phyloP scores from a whole-genome alignment of 2,113 vertebrate genomes.

The Xenopus borealis region DNA sequence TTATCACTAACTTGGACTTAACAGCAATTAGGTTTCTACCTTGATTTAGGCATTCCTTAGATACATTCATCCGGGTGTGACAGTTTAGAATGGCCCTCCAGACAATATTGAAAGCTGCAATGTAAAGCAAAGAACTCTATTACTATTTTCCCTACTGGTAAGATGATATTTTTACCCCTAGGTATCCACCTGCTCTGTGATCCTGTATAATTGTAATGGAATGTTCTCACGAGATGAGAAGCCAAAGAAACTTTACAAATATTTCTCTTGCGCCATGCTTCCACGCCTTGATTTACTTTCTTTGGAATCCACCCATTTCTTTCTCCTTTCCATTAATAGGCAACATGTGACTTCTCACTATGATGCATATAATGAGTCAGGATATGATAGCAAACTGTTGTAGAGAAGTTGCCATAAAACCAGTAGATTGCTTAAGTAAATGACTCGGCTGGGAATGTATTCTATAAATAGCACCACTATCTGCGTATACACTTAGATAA shows the following conservation, averaged over 20 bases:
- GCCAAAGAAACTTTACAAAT: constrained; percentile 9
- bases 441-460: not conserved
- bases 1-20: too few species aligned
- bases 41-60: too few species aligned
- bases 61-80: too few species aligned
- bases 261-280: constrained; percentile 1
- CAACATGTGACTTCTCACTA: not conserved
- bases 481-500: too few species aligned
- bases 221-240: constrained; percentile 1
- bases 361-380: constrained; percentile 13
- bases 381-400: too few species aligned
- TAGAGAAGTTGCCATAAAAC: not conserved
- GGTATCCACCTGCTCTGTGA: not conserved
- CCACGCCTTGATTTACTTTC: not conserved
- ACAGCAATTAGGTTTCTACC: too few species aligned
- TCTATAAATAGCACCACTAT: constrained; percentile 16
- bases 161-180: not conserved
- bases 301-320: constrained; percentile 17
- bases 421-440: constrained; percentile 16
- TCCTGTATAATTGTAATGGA: constrained; percentile 18
- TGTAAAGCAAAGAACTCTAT: too few species aligned
- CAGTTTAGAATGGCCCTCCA: too few species aligned
- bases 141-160: not conserved
- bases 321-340: constrained; percentile 15
- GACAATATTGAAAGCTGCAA: too few species aligned